phyloP scores from a whole-genome alignment of 2,888 invertebrate genomes.

The Apoderus coryli region DNA sequence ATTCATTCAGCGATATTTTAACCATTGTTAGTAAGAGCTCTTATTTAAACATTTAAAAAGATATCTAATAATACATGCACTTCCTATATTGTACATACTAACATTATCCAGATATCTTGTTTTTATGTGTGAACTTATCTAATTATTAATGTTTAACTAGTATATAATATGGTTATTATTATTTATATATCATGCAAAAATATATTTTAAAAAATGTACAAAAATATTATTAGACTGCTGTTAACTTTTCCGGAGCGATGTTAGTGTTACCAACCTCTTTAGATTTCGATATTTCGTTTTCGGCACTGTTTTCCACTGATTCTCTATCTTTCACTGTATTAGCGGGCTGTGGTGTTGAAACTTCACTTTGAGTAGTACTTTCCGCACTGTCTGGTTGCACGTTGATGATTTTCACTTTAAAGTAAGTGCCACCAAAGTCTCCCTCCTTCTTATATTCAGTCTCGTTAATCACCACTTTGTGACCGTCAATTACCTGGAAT shows the following conservation, averaged over 20 bases:
- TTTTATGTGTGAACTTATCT: too few relatives aligned
- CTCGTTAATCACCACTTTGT: constrained; percentile 39
- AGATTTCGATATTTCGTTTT: constrained; percentile 27
- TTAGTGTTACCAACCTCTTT: constrained; percentile 28
- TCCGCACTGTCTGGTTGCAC: constrained; percentile 30
- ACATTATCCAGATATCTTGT: too few relatives aligned
- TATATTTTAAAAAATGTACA: too few relatives aligned
- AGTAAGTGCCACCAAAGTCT: constrained; percentile 26
- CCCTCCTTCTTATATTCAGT: constrained; percentile 35
- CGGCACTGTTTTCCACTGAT: constrained; percentile 24
- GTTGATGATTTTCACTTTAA: constrained; percentile 35
- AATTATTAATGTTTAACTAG: too few relatives aligned
- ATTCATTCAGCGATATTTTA: too few relatives aligned
- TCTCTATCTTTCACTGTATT: constrained; percentile 21
- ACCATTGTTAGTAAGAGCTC: too few relatives aligned
- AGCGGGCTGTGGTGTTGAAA: constrained; percentile 15
- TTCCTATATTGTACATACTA: too few relatives aligned
- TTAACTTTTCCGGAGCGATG: constrained; percentile 26
- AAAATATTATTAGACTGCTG: constrained; percentile 15
- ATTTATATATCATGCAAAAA: too few relatives aligned
- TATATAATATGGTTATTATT: too few relatives aligned
- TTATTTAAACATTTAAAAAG: too few relatives aligned
- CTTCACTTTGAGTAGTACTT: constrained; percentile 19
- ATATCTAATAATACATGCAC: too few relatives aligned
- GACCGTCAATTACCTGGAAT: constrained; percentile 37